phyloP scores from a whole-genome alignment of 2,113 vertebrate species.

The Melospiza melodia region DNA sequence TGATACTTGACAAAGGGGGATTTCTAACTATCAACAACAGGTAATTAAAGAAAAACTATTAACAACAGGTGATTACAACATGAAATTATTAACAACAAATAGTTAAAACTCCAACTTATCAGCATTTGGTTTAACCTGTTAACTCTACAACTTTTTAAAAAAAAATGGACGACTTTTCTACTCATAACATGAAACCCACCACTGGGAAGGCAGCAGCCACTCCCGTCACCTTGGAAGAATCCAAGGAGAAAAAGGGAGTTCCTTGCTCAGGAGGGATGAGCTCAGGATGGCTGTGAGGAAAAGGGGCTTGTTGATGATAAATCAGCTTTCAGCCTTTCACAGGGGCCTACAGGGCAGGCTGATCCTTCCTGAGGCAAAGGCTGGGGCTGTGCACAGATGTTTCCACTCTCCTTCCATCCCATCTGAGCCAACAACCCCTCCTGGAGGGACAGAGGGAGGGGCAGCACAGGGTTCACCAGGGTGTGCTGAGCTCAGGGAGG shows the following conservation, averaged over 20 bases:
- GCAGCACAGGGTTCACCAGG: background rate
- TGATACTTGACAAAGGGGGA: too few species aligned
- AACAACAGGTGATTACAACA: too few species aligned
- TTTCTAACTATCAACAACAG: too few species aligned
- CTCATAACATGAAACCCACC: too few species aligned
- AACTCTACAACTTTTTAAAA: too few species aligned
- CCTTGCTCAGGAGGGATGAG: background rate
- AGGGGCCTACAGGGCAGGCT: fast-evolving
- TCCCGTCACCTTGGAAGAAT: background rate
- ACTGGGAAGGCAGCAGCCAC: background rate
- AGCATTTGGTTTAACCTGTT: too few species aligned
- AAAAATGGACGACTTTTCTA: too few species aligned
- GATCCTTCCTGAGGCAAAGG: background rate
- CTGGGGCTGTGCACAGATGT: background rate
- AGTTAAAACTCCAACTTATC: too few species aligned
- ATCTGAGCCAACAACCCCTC: background rate
- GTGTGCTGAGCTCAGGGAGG: background rate
- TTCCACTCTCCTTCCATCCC: background rate
- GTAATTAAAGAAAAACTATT: too few species aligned
- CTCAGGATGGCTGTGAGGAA: background rate
- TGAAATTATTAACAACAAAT: too few species aligned
- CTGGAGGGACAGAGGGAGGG: background rate
- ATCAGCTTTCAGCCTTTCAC: background rate
- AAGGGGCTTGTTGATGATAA: background rate
- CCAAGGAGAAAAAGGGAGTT: background rate